Evolutionary conservation across 2,888 invertebrate species (phyloP), one percentile per base, ranked within the genome.

Genomic region (Hipparchia sbordonii): DNA sequence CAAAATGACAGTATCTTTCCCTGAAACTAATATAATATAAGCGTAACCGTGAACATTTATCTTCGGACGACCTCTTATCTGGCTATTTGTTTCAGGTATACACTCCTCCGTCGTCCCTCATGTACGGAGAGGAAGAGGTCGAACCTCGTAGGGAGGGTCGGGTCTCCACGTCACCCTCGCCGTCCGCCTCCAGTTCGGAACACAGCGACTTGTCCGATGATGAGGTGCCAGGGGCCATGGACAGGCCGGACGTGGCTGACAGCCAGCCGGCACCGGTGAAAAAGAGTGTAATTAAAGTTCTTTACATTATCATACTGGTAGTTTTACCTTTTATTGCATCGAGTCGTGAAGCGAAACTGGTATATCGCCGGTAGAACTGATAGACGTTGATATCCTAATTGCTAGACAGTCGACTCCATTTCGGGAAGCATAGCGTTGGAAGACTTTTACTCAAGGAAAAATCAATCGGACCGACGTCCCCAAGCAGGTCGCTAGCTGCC

Each of bases 91-190:
- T 12, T 52, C 89, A 95, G 86, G 97, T 99, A 10, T 99, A 98
- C 92, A 96, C 97, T 84, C 99, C 99, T 1, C 99, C 99, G 0
- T 97, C 97, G 63, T 95, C 96, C 7, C 94, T 99, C 48, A 97
- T 98, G 89, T 97, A 97, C 82, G 98, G 98, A 76, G 97, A 98
- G 0, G 97, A 96, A 61, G 96, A 95, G 2, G 94, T 93, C 23
- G 23, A 23, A 68, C 93, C 91, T 9, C 79, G 70, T 1, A 80
- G 76, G 57, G 79, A 75, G 52, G 94, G 85, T 0, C 82, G 82
- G 83, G 95, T 83, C 56, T 95, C 96, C 0, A 96, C 96, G 52
- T 97, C 97, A 0, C 96, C 97, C 0, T 96, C 96, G 5, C 96
- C 97, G 0, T 96, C 96, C 0, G 96, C 96, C 0, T 97, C 97